Base-by-base conservation (phyloP, 2,113 vertebrate genomes). In the Pelusios castaneus region DNA sequence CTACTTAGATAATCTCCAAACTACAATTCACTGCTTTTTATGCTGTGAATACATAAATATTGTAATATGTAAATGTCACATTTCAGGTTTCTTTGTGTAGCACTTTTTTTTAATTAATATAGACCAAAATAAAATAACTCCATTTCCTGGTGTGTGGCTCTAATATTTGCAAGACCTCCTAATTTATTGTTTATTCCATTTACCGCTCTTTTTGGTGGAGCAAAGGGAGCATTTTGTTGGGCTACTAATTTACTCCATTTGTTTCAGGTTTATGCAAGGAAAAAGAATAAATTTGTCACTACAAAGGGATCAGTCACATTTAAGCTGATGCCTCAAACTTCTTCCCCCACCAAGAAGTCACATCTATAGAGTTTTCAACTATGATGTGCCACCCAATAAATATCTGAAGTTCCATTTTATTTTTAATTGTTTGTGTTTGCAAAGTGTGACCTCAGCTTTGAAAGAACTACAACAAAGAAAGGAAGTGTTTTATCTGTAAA, bases 401-500 rank as follows among this genome's bases (percentile, higher is more conserved):
- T 94, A 95, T 97, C 97, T 91, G 90, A 96, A 93, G 95, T 96
- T 97, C 94, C 94, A 94, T 75, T 97, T 97, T 97, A 96, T 97
- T 98, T 96, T 93, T 70, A 97, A 82, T 96, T 97, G 95, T 95
- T 98, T 96, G 95, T 97, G 91, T 97, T 97, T 97, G 91, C 92
- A 92, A 96, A 89, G 80, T 87, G 92, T 94, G 87, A 95, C 94
- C 94, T 96, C 86, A 81, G 47, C 73, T 80, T 49, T 82, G 78
- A 95, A 94, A 75, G 73, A 85, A 93, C 82, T 89, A 85, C 89
- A 89, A 92, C 91, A 96, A 92, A 91, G 79, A 80, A 92, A 77
- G 85, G 10, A 80, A 90, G 38, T 97, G 96, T 98, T 98, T 97
- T 97, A 97, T 98, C 97, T 97, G 90, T 97, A 95, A 96, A 97